A percentile compares a stretch with the other conserved stretches of the same genome.
Conservation (phyloP, 2,888 invertebrate genomes). For the Agriopis leucophaearia region DNA sequence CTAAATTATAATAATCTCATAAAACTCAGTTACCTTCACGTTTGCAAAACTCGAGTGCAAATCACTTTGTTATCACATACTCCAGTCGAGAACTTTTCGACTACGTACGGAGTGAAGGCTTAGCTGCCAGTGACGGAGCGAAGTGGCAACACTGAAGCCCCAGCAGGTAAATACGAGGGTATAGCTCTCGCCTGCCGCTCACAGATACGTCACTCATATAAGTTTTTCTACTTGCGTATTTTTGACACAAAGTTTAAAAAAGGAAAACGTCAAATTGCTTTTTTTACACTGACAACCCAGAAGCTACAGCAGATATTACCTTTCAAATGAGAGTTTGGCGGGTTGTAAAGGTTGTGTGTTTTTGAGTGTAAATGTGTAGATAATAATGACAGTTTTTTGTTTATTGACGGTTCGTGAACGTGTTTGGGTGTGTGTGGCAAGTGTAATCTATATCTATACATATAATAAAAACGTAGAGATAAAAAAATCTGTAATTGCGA, state of each 20-base stretch:
- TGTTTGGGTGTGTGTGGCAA: too few relatives aligned
- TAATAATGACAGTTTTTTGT: too few relatives aligned
- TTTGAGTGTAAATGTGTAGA: too few relatives aligned
- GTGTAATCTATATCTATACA: too few relatives aligned
- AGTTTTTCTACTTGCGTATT: constrained; percentile 69
- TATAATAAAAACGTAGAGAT: too few relatives aligned
- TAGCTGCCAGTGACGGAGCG: constrained; percentile 69
- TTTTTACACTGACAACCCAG: constrained; percentile 28
- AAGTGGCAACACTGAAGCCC: constrained; percentile 57
- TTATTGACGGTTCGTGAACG: too few relatives aligned
- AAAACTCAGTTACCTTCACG: constrained; percentile 19
- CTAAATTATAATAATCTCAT: neutral
- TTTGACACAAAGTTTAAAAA: constrained; percentile 63
- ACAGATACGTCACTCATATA: constrained; percentile 80
- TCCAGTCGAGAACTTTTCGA: constrained; percentile 77
- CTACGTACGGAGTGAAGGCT: constrained; percentile 66
- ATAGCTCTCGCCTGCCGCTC: constrained; percentile 66
- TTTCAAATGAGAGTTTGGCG: too few relatives aligned
- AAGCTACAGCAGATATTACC: neutral
- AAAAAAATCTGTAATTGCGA: too few relatives aligned
- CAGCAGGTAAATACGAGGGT: constrained; percentile 67
- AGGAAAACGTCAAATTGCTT: constrained; percentile 53
- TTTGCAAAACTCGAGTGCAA: constrained; percentile 48
- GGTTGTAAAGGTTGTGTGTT: too few relatives aligned
- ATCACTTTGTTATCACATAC: constrained; percentile 65